These are phyloP conservation scores for Drosophila neonasuta DNA, from an alignment of 2,888 invertebrate species.

Conservation along the genomic window DNA sequence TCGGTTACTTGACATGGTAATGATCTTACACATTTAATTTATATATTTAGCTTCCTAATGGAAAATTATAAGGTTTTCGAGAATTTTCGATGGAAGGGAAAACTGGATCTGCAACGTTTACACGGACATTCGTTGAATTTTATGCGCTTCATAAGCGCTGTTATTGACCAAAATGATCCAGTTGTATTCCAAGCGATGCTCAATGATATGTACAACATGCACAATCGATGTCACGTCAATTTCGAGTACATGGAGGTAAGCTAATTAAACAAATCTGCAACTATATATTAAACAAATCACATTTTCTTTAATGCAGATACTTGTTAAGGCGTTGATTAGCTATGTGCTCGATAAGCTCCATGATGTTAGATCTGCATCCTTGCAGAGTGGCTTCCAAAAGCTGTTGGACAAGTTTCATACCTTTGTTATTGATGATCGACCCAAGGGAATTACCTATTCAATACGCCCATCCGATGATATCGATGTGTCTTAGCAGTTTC, in stretches of 20 bases:
- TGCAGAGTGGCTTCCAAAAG: slow-evolving; percentile 57
- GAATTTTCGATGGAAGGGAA: slow-evolving; percentile 51
- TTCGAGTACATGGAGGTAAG: slow-evolving; percentile 49
- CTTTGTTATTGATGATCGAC: background rate
- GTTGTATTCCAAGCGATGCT: slow-evolving; percentile 51
- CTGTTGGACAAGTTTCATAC: slow-evolving; percentile 46
- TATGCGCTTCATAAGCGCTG: slow-evolving; percentile 52
- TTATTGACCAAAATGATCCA: slow-evolving; percentile 69
- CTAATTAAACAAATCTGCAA: background rate
- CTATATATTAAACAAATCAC: background rate
- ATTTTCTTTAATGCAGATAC: slow-evolving; percentile 23
- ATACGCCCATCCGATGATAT: background rate
- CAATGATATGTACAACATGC: slow-evolving; percentile 35
- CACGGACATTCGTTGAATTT: slow-evolving; percentile 60
- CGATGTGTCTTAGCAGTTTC: background rate
- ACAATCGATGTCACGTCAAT: slow-evolving; percentile 37
- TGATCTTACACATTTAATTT: background rate
- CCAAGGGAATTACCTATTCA: background rate
- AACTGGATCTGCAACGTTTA: slow-evolving; percentile 58
- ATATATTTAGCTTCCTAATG: slow-evolving; percentile 60
- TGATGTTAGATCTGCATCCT: slow-evolving; percentile 51
- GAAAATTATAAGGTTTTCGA: slow-evolving; percentile 56
- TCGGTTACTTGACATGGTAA: fast-evolving
- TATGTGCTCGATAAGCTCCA: slow-evolving; percentile 48
- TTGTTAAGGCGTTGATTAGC: slow-evolving; percentile 31